Percentiles rank a stretch among this genome's conserved stretches.
Conservation (phyloP, 2,797 vertebrate genomes). For the Pygocentrus nattereri region DNA sequence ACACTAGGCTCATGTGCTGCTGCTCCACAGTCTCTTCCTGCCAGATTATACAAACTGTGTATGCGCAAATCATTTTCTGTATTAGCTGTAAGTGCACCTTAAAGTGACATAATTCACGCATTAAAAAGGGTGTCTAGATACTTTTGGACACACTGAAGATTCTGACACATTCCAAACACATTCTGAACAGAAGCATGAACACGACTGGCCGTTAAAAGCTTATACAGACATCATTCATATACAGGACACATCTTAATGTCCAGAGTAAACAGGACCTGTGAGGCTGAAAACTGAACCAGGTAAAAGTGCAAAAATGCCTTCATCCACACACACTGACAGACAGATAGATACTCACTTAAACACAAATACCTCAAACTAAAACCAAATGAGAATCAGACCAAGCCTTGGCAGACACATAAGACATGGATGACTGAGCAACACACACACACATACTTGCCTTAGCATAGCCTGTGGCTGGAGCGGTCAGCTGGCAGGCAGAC, state of each 20-base stretch:
- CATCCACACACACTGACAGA: slow-evolving; percentile 8
- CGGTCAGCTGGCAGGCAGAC: slow-evolving; percentile 78
- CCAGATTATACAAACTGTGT: too few species aligned
- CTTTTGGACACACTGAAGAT: too few species aligned
- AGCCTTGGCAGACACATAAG: background rate
- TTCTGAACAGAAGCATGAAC: too few species aligned
- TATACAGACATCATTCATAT: background rate
- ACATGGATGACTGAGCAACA: slow-evolving; percentile 12
- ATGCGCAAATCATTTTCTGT: too few species aligned
- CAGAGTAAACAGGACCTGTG: background rate
- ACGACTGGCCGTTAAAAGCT: background rate
- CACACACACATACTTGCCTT: slow-evolving; percentile 72
- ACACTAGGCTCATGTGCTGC: too few species aligned
- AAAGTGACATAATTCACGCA: too few species aligned
- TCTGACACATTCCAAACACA: too few species aligned
- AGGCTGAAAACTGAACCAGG: background rate
- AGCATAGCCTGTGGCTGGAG: slow-evolving; percentile 78
- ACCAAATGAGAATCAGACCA: slow-evolving; percentile 3
- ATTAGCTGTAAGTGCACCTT: too few species aligned
- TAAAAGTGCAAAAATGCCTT: slow-evolving; percentile 38
- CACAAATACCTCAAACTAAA: slow-evolving; percentile 5
- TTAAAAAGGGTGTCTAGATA: too few species aligned
- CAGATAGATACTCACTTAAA: slow-evolving; percentile 16
- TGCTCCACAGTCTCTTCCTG: too few species aligned
- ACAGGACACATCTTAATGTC: background rate